Percentiles rank a stretch among this genome's conserved stretches.
phyloP scores from a whole-genome alignment of 2,797 vertebrate genomes.

The Cichlasoma orientale region DNA sequence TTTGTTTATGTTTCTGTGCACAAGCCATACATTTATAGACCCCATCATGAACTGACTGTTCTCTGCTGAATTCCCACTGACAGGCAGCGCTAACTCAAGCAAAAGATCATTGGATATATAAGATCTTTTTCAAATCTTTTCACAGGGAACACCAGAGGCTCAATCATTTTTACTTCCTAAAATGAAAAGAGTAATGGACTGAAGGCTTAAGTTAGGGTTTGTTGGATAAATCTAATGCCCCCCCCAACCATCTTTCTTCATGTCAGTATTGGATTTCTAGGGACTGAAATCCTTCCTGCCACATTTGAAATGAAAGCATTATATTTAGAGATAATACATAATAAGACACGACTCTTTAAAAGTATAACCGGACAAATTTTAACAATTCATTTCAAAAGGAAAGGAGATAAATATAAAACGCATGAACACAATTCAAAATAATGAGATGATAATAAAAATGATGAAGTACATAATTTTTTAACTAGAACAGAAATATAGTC shows the following conservation, averaged over 20 bases:
- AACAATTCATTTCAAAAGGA: neutral
- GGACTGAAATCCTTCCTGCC: neutral
- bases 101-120: constrained; percentile 3
- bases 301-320: neutral
- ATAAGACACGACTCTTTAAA: neutral
- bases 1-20: neutral
- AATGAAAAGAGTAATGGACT: neutral
- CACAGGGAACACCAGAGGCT: neutral
- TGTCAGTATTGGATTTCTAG: neutral
- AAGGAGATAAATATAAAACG: neutral
- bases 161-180: neutral
- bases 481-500: neutral
- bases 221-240: neutral
- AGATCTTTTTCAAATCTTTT: neutral
- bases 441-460: neutral
- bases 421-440: neutral
- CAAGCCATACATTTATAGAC: neutral
- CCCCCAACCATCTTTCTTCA: neutral
- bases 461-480: neutral
- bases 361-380: neutral
- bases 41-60: neutral
- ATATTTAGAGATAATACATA: neutral
- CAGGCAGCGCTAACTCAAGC: neutral
- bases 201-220: neutral
- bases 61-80: neutral